Percentiles rank a stretch among this genome's conserved stretches.
phyloP scores from a whole-genome alignment of 2,888 invertebrate genomes.

The Thera britannica region DNA sequence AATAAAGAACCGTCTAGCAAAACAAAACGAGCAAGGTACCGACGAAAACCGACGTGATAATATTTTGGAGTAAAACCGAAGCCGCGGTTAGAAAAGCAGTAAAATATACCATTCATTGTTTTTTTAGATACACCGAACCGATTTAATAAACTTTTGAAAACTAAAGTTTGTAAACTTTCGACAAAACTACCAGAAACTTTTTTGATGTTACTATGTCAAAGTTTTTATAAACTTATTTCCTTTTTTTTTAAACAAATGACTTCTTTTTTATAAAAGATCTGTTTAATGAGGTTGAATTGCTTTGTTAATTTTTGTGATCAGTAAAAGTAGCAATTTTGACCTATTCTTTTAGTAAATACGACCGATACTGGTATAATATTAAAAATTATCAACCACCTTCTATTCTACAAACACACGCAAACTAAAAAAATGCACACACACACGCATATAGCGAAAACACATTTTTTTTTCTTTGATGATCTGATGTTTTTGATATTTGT shows the following conservation, averaged over 20 bases:
- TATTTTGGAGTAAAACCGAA: conserved; percentile 9
- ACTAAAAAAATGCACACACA: conserved; percentile 37
- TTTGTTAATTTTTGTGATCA: background rate
- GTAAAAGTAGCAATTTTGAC: background rate
- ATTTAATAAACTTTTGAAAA: conserved; percentile 40
- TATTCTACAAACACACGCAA: conserved; percentile 42
- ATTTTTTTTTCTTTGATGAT: background rate
- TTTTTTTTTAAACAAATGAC: conserved; percentile 1
- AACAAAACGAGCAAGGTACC: conserved; percentile 20
- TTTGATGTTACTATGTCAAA: conserved; percentile 58
- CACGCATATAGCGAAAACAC: conserved; percentile 7
- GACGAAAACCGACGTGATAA: conserved; percentile 3
- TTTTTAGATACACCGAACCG: conserved; percentile 30
- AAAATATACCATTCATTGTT: conserved; percentile 53
- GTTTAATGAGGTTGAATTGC: conserved; percentile 9
- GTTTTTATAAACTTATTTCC: conserved; percentile 15
- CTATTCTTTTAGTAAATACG: background rate
- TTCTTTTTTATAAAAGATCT: background rate
- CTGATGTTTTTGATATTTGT: too few species aligned
- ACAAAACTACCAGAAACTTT: conserved; percentile 55
- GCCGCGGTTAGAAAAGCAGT: conserved; percentile 7
- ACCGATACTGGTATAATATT: background rate
- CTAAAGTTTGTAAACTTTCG: conserved; percentile 51
- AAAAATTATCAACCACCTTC: conserved; percentile 4
- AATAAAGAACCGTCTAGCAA: conserved; percentile 11